Percentiles rank a stretch among this genome's conserved stretches.
phyloP scores from a whole-genome alignment of 2,888 invertebrate genomes.

The Melinopterus prodromus region DNA sequence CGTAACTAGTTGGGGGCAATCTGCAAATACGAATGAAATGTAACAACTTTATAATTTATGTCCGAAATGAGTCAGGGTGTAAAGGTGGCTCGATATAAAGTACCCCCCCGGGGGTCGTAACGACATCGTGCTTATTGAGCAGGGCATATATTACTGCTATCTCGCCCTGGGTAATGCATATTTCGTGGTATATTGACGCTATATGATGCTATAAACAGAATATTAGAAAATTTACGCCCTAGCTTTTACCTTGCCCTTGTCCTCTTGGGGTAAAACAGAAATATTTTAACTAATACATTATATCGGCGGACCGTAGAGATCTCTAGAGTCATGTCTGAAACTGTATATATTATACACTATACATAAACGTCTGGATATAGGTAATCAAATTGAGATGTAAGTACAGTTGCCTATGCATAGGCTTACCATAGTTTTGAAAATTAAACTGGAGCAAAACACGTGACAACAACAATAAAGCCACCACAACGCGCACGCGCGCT shows the following conservation, averaged over 20 bases:
- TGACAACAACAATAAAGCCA: no score
- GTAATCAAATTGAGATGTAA: no score
- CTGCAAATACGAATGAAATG: background rate
- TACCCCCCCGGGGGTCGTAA: background rate
- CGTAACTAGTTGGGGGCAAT: background rate
- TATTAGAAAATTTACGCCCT: background rate
- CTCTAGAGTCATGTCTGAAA: no score
- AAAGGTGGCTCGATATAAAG: background rate
- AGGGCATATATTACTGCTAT: background rate
- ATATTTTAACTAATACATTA: no score
- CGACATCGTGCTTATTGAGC: background rate
- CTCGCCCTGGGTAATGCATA: background rate
- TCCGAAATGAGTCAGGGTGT: slow-evolving; percentile 4
- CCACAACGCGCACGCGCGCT: no score
- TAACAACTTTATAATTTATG: slow-evolving; percentile 4
- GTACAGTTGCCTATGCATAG: no score
- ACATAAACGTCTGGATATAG: no score
- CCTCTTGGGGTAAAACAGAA: background rate
- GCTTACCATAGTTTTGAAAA: no score
- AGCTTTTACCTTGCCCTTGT: background rate
- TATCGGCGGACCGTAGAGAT: no score
- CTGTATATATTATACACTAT: no score
- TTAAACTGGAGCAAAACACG: no score
- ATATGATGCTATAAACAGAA: background rate
- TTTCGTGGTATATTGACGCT: slow-evolving; percentile 4